phyloP scores from a whole-genome alignment of 1,140 invertebrate species.

The Ips nitidus region DNA sequence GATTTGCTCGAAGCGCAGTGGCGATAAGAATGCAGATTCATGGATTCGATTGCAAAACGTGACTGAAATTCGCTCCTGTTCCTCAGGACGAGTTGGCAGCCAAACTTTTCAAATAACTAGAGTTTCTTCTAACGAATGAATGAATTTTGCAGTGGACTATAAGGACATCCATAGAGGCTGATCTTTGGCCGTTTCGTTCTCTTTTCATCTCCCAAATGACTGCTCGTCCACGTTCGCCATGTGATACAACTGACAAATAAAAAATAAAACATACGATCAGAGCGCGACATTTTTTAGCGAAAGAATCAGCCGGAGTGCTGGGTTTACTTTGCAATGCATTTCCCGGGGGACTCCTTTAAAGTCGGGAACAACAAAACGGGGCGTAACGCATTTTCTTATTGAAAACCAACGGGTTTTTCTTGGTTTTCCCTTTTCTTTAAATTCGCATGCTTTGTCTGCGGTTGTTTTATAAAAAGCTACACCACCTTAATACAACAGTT shows the following conservation, averaged over 20 bases:
- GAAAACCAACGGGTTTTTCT: constrained; percentile 26
- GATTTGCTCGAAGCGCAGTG: constrained; percentile 23
- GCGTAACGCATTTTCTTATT: constrained; percentile 37
- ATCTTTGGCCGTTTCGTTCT: neutral
- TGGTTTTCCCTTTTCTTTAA: constrained; percentile 15
- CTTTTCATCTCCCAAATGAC: constrained; percentile 20
- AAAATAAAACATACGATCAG: constrained; percentile 34
- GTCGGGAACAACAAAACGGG: constrained; percentile 11
- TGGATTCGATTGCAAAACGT: constrained; percentile 16
- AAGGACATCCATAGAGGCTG: too few relatives aligned
- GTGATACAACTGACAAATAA: constrained; percentile 23
- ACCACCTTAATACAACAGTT: neutral
- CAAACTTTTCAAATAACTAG: too few relatives aligned
- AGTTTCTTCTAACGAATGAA: too few relatives aligned
- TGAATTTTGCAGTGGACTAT: too few relatives aligned
- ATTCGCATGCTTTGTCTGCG: constrained; percentile 12
- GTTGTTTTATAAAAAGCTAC: constrained; percentile 3
- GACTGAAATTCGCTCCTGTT: constrained; percentile 5
- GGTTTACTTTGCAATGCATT: constrained; percentile 37
- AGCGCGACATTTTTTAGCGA: constrained; percentile 30
- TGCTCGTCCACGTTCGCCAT: constrained; percentile 6
- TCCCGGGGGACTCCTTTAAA: constrained; percentile 26
- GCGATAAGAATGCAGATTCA: constrained; percentile 27
- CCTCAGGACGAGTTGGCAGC: neutral
- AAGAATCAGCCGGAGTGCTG: constrained; percentile 33